These are phyloP conservation scores for Mormyrops boulengeri DNA, from an alignment of 2,797 vertebrate species.

Conservation along the genomic window DNA sequence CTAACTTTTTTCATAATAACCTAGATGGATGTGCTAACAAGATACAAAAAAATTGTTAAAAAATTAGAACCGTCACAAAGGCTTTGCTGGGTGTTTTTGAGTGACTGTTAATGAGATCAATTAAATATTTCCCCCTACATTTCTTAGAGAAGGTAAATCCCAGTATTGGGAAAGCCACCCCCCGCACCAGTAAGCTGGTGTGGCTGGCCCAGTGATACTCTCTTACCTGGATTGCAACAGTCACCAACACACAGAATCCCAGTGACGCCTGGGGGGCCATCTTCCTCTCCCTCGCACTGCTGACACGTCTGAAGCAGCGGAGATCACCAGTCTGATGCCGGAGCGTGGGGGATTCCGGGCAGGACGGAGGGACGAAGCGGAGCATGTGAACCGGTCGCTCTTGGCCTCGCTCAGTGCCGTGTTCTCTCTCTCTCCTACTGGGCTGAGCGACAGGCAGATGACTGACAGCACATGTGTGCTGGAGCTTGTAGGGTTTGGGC, in stretches of 20 bases:
- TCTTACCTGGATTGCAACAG: constrained; percentile 36
- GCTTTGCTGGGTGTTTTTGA: background rate
- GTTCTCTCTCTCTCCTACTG: constrained; percentile 30
- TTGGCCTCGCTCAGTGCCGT: constrained; percentile 26
- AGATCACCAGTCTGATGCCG: background rate
- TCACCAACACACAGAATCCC: constrained; percentile 43
- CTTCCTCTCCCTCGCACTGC: constrained; percentile 31
- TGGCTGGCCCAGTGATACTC: background rate
- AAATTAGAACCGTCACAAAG: background rate
- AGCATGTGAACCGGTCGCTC: constrained; percentile 29
- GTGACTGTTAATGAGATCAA: background rate
- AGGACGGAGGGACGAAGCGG: constrained; percentile 30
- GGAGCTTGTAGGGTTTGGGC: constrained; percentile 26
- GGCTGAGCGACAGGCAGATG: constrained; percentile 36
- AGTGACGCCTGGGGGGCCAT: constrained; percentile 49
- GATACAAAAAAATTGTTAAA: background rate
- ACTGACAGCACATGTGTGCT: constrained; percentile 66
- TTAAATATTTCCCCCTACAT: background rate
- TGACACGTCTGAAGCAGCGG: background rate
- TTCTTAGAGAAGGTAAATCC: background rate
- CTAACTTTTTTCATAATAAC: background rate
- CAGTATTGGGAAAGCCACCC: background rate
- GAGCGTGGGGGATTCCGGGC: constrained; percentile 11
- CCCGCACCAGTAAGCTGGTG: background rate
- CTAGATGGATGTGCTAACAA: background rate